These are phyloP conservation scores for Tiliacea aurago DNA, from an alignment of 2,888 invertebrate genomes.

Conservation along the genomic window DNA sequence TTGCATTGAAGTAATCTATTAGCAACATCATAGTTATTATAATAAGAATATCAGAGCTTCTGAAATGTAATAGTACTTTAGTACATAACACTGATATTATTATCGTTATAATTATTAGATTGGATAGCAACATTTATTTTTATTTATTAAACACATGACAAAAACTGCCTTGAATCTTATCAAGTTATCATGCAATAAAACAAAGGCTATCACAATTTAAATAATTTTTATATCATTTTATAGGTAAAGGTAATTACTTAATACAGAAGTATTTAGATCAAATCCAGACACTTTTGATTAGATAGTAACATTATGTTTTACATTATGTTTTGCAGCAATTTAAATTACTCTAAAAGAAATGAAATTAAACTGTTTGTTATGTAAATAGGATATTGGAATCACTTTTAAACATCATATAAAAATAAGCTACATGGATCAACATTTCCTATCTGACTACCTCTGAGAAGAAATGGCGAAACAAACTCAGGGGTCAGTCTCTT, in stretches of 20 bases:
- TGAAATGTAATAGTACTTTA: not conserved
- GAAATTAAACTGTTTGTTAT: too few relatives aligned
- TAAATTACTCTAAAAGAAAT: not conserved
- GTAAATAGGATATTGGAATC: too few relatives aligned
- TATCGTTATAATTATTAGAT: not conserved
- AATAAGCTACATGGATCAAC: too few relatives aligned
- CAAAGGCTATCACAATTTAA: not conserved
- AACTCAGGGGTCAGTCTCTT: too few relatives aligned
- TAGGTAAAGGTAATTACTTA: not conserved
- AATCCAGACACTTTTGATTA: conserved; percentile 1
- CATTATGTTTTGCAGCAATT: not conserved
- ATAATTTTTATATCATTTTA: not conserved
- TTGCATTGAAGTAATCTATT: not conserved
- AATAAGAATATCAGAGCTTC: not conserved
- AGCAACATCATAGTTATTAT: not conserved
- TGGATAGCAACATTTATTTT: not conserved
- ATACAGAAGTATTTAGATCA: not conserved
- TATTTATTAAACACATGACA: not conserved
- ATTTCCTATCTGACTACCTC: too few relatives aligned
- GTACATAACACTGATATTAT: not conserved
- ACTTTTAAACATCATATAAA: too few relatives aligned
- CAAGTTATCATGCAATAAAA: conserved; percentile 31
- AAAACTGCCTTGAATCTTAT: conserved; percentile 34
- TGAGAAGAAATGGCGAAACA: too few relatives aligned
- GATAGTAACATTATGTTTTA: not conserved